Conservation (phyloP, 2,113 vertebrate species). For the Otolemur garnettii region DNA sequence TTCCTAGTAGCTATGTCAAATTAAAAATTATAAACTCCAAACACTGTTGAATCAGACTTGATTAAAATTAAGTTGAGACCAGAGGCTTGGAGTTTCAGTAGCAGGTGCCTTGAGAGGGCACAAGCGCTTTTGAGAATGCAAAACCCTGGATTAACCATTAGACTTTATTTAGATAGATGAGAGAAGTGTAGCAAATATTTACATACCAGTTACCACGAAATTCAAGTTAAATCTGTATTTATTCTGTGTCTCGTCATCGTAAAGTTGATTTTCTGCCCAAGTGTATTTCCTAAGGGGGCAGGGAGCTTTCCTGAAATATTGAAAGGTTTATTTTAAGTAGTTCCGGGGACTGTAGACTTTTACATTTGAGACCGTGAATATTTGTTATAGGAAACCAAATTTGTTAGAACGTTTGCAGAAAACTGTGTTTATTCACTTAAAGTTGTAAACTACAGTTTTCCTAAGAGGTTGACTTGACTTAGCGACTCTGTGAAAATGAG, state of each 20-base stretch:
- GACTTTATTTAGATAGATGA: conserved; percentile 56
- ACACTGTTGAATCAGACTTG: conserved; percentile 52
- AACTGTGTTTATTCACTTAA: conserved; percentile 51
- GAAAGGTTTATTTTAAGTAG: conserved; percentile 72
- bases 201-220: conserved; percentile 54
- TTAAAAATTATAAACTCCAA: neutral
- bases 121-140: conserved; percentile 17
- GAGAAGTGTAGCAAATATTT: conserved; percentile 70
- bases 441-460: conserved; percentile 50
- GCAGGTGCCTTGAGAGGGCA: conserved; percentile 47
- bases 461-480: neutral
- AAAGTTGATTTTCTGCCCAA: conserved; percentile 66
- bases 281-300: conserved; percentile 57
- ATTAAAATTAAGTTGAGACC: conserved; percentile 55
- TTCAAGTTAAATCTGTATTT: conserved; percentile 66
- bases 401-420: conserved; percentile 56
- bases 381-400: conserved; percentile 59
- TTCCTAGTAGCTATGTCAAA: neutral
- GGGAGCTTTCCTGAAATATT: conserved; percentile 59
- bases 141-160: conserved; percentile 45
- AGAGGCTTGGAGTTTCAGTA: neutral
- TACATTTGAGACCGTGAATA: conserved; percentile 55
- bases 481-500: conserved; percentile 15
- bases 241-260: conserved; percentile 63
- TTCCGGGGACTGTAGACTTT: conserved; percentile 51